These are phyloP conservation scores for Anser cygnoides DNA, from an alignment of 2,113 vertebrate species.

Conservation along the genomic window DNA sequence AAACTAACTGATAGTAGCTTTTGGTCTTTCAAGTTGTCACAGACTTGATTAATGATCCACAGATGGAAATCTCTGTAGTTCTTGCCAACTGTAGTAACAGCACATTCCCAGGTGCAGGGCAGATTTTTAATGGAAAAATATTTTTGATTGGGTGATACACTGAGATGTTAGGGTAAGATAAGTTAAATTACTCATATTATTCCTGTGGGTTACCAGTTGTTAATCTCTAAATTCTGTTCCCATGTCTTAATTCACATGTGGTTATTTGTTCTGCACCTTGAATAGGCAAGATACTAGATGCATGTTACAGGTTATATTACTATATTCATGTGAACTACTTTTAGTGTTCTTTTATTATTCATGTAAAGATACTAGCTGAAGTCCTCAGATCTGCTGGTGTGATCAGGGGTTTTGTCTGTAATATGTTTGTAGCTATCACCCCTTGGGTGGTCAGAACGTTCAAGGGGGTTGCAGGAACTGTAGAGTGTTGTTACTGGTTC, in stretches of 20 bases:
- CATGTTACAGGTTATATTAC: background rate
- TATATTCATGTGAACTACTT: background rate
- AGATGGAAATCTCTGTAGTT: background rate
- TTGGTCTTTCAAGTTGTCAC: background rate
- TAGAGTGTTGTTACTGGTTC: background rate
- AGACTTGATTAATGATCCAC: background rate
- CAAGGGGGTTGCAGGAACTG: background rate
- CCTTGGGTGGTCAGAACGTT: background rate
- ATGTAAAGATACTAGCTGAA: background rate
- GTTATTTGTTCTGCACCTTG: background rate
- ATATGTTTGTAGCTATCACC: background rate
- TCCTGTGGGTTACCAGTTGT: background rate
- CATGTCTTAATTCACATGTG: background rate
- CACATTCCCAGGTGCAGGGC: background rate
- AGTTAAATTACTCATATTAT: background rate
- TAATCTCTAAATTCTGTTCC: background rate
- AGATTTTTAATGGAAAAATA: background rate
- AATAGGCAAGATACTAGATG: background rate
- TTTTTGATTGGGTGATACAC: background rate
- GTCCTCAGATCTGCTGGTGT: background rate
- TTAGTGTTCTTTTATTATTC: background rate
- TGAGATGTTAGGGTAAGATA: background rate
- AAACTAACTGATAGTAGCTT: background rate
- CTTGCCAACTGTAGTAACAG: background rate
- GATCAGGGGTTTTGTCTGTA: background rate